Percentiles rank a stretch among this genome's conserved stretches.
These are phyloP conservation scores for Dryas iulia DNA, from an alignment of 1,140 invertebrate species.

Conservation along the genomic window DNA sequence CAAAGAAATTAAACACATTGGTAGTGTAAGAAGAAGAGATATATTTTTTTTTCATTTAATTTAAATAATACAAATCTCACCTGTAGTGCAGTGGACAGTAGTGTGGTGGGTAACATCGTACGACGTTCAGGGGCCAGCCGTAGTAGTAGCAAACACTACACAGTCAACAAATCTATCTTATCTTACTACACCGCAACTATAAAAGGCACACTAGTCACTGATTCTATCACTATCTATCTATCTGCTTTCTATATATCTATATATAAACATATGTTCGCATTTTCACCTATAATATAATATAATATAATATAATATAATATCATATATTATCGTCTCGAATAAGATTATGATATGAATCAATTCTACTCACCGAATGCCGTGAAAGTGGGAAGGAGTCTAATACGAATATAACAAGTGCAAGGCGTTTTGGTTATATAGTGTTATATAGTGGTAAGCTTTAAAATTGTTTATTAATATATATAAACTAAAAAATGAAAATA, in stretches of 20 bases:
- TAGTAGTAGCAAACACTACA: background rate
- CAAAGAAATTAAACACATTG: too few relatives aligned
- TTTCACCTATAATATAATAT: too few relatives aligned
- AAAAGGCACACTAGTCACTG: background rate
- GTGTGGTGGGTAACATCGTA: background rate
- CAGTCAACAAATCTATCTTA: slow-evolving; percentile 3
- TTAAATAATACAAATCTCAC: background rate
- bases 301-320: background rate
- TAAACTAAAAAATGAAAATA: background rate
- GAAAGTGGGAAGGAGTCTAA: background rate
- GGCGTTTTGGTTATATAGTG: background rate
- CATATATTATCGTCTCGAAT: too few relatives aligned
- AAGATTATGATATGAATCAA: too few relatives aligned
- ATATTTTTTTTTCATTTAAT: background rate
- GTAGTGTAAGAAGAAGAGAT: background rate
- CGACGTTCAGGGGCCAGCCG: background rate
- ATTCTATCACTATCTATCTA: background rate
- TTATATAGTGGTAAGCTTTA: background rate
- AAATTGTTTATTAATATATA: background rate
- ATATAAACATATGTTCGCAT: too few relatives aligned
- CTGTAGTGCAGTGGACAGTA: background rate
- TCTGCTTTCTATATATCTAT: too few relatives aligned
- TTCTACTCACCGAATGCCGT: background rate
- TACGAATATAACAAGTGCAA: background rate
- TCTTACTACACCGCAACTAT: slow-evolving; percentile 1